Evolutionary conservation across 2,797 vertebrate genomes (phyloP), one percentile per base, ranked within the genome.

Genomic region (Lacerta viridis): DNA sequence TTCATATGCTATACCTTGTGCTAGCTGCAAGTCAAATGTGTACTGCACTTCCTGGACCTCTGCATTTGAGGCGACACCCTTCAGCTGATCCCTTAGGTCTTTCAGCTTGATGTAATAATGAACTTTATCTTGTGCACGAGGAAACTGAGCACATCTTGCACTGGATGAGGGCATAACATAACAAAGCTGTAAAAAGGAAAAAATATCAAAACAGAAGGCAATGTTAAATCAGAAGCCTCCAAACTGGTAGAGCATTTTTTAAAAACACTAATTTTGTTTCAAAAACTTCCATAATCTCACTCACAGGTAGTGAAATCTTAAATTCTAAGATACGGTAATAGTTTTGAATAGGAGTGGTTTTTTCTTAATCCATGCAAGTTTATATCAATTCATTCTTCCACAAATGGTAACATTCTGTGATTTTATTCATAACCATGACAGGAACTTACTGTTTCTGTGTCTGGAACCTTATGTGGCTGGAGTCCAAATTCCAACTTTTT

Each of bases 161-260:
- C 99, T 99, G 85, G 99, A 99, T 0, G 99, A 99, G 0, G 99
- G 99, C 99, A 99, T 99, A 91, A 99, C 98, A 0, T 98, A 99
- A 95, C 99, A 97, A 10, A 99, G 98, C 99, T 99, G 75, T 39
- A 89, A 39, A 41, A 74, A 87, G 87, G 85, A 64, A 13, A 77
- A 86, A 74, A 74, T 36, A 18, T 7, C 50, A 87, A 86, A 78
- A 89, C 6, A 89, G 20, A 36, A 89, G 83, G 41, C 39, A 79
- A 89, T 88, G 43, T 0, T 74, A 36, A 75, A 81, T 91, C 77
- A 92, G 7, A 69, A 43, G 27, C 55, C 29, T 61, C 11, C 0
- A 1, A 91, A 36, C 29, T 71, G 39, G 0, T 39, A 46, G 83
- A 50, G 20, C 77, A 46, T 33, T 64, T 66, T 66, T 71, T 71